Evolutionary conservation across 2,113 vertebrate species (phyloP).

Genomic region (Actinemys pallida): DNA sequence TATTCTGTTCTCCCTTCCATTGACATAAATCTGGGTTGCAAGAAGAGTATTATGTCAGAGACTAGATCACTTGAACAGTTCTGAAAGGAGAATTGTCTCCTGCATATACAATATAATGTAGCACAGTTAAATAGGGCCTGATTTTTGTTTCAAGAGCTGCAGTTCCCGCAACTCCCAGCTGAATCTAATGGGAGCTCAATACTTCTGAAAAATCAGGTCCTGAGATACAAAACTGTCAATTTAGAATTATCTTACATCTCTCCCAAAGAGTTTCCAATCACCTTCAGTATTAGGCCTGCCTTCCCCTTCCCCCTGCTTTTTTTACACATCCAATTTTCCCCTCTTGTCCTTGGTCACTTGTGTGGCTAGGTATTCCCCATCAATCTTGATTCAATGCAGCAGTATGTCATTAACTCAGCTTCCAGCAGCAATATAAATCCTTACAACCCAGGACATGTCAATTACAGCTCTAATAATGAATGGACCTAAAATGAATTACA

Average conservation of each 20-base stretch:
- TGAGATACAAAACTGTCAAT: neutral
- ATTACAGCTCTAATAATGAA: neutral
- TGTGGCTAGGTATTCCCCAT: neutral
- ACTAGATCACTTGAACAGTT: neutral
- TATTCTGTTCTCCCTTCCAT: neutral
- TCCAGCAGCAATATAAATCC: neutral
- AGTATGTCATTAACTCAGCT: neutral
- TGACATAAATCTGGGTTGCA: neutral
- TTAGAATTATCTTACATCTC: neutral
- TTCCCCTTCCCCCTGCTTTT: neutral
- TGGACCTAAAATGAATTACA: neutral
- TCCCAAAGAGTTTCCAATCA: neutral
- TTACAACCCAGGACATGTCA: neutral
- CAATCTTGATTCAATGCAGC: neutral
- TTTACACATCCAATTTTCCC: neutral
- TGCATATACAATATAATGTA: fast-evolving
- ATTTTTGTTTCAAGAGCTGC: neutral
- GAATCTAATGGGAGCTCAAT: fast-evolving
- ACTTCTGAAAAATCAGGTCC: neutral
- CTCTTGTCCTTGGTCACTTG: neutral
- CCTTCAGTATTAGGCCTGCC: neutral
- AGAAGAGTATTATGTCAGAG: neutral
- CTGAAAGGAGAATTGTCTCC: neutral
- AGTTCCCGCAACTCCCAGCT: neutral
- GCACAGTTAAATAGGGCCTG: fast-evolving